Evolutionary conservation across 2,888 invertebrate species (phyloP).

Genomic region (Rhimphoctona megacephalus): DNA sequence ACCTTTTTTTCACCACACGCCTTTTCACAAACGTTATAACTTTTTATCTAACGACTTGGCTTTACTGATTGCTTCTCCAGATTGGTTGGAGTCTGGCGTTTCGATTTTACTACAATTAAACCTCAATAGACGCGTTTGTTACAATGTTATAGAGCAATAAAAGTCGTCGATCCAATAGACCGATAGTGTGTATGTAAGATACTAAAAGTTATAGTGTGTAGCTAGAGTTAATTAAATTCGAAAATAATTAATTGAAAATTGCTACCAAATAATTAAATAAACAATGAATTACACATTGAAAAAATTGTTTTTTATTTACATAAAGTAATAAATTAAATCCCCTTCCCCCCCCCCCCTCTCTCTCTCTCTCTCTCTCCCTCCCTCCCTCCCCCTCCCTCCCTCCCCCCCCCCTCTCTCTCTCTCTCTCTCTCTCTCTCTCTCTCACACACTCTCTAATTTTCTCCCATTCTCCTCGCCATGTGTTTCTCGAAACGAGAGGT

Average conservation of each 20-base stretch:
- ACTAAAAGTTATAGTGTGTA: too few relatives aligned
- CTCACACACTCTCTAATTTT: background rate
- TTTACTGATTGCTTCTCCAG: too few relatives aligned
- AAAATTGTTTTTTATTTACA: background rate
- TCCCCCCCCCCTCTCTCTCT: slow-evolving; percentile 17
- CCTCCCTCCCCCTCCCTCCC: slow-evolving; percentile 3
- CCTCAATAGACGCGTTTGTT: too few relatives aligned
- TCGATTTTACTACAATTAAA: too few relatives aligned
- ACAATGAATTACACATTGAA: background rate
- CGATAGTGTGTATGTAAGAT: too few relatives aligned
- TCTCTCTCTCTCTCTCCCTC: slow-evolving; percentile 8
- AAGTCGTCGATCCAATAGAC: too few relatives aligned
- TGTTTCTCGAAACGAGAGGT: slow-evolving; percentile 58
- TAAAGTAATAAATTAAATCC: background rate
- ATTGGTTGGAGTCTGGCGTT: too few relatives aligned
- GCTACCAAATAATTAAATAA: background rate
- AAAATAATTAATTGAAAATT: background rate
- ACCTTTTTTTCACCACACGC: too few relatives aligned
- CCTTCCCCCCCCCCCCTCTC: background rate
- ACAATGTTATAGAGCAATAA: too few relatives aligned
- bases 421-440: background rate
- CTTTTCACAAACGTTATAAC: too few relatives aligned
- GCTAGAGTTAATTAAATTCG: too few relatives aligned
- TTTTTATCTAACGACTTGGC: too few relatives aligned
- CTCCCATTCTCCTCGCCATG: background rate